Base-by-base conservation (phyloP, 1,140 invertebrate genomes). In the Nixonia krombeini region DNA sequence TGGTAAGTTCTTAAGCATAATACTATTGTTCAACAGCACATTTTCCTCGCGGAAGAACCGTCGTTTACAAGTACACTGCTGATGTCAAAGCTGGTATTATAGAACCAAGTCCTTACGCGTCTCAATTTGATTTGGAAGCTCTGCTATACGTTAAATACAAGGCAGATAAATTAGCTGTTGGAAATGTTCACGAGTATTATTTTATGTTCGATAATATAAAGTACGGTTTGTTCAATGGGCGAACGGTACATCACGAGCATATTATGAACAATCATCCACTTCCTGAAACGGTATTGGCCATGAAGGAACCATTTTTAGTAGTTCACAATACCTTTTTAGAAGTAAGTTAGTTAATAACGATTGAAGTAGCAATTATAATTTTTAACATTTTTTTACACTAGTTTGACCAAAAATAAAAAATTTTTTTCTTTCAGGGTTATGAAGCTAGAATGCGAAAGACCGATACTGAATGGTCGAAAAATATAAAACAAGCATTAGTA, bases 401-500 rank as follows among this genome's bases (percentile, higher is more conserved):
- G n/a, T n/a, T n/a, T n/a, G n/a, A n/a, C n/a, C n/a, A n/a, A n/a
- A n/a, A n/a, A n/a, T n/a, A n/a, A n/a, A n/a, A n/a, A n/a, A n/a
- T n/a, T n/a, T n/a, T 37, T 5, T 37, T 37, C 5, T 37, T 44
- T 18, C 10, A 9, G 4, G 31, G 5, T 35, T 23, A 67, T 49
- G 40, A 6, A 80, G 78, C 28, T 80, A 4, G 18, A 73, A 59
- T 73, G 75, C 2, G 29, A n/a, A 12, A 67, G 0, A 38, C 61
- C 1, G 80, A 86, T 41, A 51, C 50, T 4, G 58, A 51, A 40
- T 85, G 73, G 65, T 79, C 78, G 0, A 68, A 46, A 23, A 85
- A 86, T 37, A 76, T 86, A 7, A 85, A 86, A 38, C 72, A 77
- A 29, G 74, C 72, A 7, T 74, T 86, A 12, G 82, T 71, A 0